Evolutionary conservation across 1,140 invertebrate genomes (phyloP).

Genomic region (Monomorium pharaonis): DNA sequence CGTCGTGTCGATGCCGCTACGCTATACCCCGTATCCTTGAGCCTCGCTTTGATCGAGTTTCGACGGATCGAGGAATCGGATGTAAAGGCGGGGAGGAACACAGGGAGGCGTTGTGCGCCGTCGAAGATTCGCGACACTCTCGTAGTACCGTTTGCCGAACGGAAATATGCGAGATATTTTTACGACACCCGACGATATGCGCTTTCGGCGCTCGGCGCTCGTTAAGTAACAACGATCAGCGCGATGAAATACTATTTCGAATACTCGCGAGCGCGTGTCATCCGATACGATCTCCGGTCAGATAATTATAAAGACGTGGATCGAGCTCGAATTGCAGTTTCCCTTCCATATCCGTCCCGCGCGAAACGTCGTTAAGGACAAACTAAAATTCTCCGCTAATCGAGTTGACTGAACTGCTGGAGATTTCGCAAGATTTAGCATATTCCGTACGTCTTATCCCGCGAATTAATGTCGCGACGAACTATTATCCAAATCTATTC

Average conservation of each 20-base stretch:
- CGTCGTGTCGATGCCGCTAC: neutral
- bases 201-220: neutral
- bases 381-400: neutral
- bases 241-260: constrained; percentile 1
- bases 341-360: neutral
- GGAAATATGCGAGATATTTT: constrained; percentile 31
- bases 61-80: neutral
- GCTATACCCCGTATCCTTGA: constrained; percentile 1
- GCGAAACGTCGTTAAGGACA: neutral
- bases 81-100: neutral
- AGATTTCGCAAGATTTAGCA: neutral
- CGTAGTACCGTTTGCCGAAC: neutral
- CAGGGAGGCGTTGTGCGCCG: neutral
- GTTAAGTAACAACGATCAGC: neutral
- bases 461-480: neutral
- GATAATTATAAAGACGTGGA: neutral
- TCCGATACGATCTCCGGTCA: neutral
- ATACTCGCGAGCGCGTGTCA: neutral
- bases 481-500: constrained; percentile 34
- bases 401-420: neutral
- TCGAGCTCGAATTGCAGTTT: neutral
- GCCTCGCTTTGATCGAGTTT: constrained; percentile 43
- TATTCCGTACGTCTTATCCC: neutral
- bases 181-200: neutral
- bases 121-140: neutral